Evolutionary conservation across 2,113 vertebrate species (phyloP), one percentile per base, ranked within the genome.

Genomic region (Drymodes brunneopygia): DNA sequence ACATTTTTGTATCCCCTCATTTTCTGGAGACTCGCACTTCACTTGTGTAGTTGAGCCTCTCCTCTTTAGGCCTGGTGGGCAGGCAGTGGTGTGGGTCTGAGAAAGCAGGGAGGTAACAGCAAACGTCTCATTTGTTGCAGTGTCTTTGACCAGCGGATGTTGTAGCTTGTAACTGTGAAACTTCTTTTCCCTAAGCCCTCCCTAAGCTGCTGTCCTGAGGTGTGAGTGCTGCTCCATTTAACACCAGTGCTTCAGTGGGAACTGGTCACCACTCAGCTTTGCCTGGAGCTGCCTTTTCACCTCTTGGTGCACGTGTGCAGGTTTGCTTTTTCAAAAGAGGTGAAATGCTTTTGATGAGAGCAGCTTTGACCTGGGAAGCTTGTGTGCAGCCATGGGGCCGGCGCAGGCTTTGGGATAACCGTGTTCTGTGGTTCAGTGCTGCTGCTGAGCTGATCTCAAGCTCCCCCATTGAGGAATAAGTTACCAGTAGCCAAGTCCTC

Each of bases 1-100:
- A 91, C 40, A 1, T 74, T 84, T 94, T 70, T 84, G 92, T 94
- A 94, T 94, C 92, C 71, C 83, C 89, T 92, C 48, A 38, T 94
- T 91, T 89, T 92, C 81, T 16, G 47, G 89, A 96, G 93, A 44
- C 57, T 75, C 1, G 1, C 80, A 36, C 45, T 40, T 65, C 23
- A 7, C 8, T 62, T 56, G 36, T 28, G 89, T 74, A 65, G 88
- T 74, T 11, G 20, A 90, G 90, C 19, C 44, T 67, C 35, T 81
- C 42, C 70, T 53, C 12, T 67, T 33, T 33, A 27, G 38, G 33
- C 2, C 7, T 47, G 36, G 45, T 65, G 73, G 65, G 45, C 6
- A 5, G 62, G 36, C 36, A 15, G 48, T 5, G 11, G 18, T 6
- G 44, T 69, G 57, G 38, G 40, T 4, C 42, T 61, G 66, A 22